Percentiles rank a stretch among this genome's conserved stretches.
phyloP scores from a whole-genome alignment of 2,113 vertebrate species.

The Phrynocephalus versicolor region DNA sequence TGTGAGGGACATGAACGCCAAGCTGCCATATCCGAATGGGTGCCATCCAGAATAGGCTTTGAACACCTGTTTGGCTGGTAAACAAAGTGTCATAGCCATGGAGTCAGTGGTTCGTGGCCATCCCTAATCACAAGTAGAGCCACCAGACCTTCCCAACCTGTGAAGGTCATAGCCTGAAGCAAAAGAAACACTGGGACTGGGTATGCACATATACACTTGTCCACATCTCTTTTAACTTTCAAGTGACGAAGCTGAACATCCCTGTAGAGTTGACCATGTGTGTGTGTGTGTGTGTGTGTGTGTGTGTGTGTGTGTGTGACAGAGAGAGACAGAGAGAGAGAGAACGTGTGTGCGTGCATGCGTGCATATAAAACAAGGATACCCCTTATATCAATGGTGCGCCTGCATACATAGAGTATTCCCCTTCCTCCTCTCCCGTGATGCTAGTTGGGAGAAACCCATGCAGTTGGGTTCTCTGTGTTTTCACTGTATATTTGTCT shows the following conservation, averaged over 20 bases:
- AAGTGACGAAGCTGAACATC: too few species aligned
- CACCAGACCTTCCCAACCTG: not conserved
- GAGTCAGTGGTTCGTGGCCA: too few species aligned
- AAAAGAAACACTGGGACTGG: not conserved
- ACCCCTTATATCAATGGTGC: not conserved
- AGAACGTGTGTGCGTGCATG: too few species aligned
- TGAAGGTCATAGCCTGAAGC: not conserved
- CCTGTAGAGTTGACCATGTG: too few species aligned
- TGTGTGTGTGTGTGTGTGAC: too few species aligned
- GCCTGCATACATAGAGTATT: not conserved
- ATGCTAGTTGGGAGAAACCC: not conserved
- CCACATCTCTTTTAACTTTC: not conserved
- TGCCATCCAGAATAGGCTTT: too few species aligned
- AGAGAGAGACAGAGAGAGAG: not conserved
- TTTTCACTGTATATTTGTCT: conserved; percentile 31
- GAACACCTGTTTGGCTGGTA: too few species aligned
- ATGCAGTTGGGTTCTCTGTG: not conserved
- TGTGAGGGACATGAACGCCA: too few species aligned
- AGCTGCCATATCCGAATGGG: too few species aligned
- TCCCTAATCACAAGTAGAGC: not conserved
- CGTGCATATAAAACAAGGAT: not conserved
- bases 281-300: too few species aligned
- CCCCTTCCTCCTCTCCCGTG: not conserved
- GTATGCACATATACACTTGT: not conserved
- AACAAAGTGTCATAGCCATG: too few species aligned